These are phyloP conservation scores for Lagria hirta DNA, from an alignment of 2,888 invertebrate genomes.

Conservation along the genomic window DNA sequence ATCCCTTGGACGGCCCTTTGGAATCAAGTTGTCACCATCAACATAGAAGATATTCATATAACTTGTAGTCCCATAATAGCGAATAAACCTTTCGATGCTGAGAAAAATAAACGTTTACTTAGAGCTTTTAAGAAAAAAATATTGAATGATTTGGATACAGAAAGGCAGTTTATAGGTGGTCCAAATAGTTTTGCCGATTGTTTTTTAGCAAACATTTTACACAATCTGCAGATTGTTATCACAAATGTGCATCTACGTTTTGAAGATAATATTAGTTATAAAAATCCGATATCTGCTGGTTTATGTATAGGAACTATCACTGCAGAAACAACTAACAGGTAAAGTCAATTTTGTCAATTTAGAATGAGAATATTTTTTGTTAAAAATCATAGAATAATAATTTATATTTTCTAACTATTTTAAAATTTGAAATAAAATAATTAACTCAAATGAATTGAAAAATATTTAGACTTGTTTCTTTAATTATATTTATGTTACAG, in stretches of 20 bases:
- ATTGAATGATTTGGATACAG: conserved; percentile 66
- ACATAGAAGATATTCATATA: conserved; percentile 75
- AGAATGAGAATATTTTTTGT: neutral
- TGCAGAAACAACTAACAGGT: conserved; percentile 78
- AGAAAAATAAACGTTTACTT: conserved; percentile 69
- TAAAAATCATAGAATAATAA: conserved; percentile 10
- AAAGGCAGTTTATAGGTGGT: conserved; percentile 61
- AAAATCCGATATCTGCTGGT: conserved; percentile 71
- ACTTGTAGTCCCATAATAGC: conserved; percentile 75
- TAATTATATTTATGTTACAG: too few species aligned
- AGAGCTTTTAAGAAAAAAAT: conserved; percentile 73
- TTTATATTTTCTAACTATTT: too few species aligned
- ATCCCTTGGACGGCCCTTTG: conserved; percentile 80
- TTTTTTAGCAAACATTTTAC: conserved; percentile 72
- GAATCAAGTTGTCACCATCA: conserved; percentile 70
- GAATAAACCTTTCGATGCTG: conserved; percentile 68
- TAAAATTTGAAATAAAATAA: neutral
- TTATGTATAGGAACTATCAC: conserved; percentile 75
- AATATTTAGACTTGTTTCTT: too few species aligned
- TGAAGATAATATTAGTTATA: conserved; percentile 71
- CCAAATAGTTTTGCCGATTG: conserved; percentile 71
- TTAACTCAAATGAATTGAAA: conserved; percentile 3
- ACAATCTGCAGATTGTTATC: conserved; percentile 77
- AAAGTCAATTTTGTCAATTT: neutral
- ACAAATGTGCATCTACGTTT: conserved; percentile 80